Evolutionary conservation across 2,888 invertebrate species (phyloP).

Genomic region (Drosophila cognata): DNA sequence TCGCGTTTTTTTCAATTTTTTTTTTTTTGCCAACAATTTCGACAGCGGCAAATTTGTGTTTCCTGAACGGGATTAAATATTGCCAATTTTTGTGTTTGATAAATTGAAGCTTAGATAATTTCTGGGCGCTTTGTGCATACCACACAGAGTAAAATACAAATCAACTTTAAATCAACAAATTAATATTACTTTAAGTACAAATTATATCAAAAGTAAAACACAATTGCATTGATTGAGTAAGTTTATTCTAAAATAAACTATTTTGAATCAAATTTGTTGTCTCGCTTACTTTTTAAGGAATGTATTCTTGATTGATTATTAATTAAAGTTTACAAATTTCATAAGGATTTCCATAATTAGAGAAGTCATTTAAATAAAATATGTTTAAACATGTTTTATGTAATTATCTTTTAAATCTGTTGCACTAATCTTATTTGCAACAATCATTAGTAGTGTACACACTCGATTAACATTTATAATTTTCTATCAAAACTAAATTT

Average conservation of each 20-base stretch:
- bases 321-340: not conserved
- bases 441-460: not conserved
- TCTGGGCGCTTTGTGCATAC: not conserved
- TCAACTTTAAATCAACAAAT: not conserved
- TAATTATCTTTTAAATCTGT: not conserved
- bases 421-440: not conserved
- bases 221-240: not conserved
- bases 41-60: conserved; percentile 55
- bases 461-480: not conserved
- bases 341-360: not conserved
- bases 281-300: not conserved
- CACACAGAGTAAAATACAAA: not conserved
- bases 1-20: conserved; percentile 6
- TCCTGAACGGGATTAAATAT: conserved; percentile 52
- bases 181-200: not conserved
- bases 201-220: not conserved
- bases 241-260: too few relatives aligned
- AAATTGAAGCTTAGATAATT: conserved; percentile 34
- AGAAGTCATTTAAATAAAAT: not conserved
- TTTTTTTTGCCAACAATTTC: conserved; percentile 25
- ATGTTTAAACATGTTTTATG: not conserved
- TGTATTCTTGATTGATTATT: not conserved
- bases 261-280: not conserved
- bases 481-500: not conserved
- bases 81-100: conserved; percentile 45